A percentile compares a stretch with the other conserved stretches of the same genome.
Evolutionary conservation across 2,113 vertebrate genomes (phyloP).

Genomic region (Cebidichthys violaceus): DNA sequence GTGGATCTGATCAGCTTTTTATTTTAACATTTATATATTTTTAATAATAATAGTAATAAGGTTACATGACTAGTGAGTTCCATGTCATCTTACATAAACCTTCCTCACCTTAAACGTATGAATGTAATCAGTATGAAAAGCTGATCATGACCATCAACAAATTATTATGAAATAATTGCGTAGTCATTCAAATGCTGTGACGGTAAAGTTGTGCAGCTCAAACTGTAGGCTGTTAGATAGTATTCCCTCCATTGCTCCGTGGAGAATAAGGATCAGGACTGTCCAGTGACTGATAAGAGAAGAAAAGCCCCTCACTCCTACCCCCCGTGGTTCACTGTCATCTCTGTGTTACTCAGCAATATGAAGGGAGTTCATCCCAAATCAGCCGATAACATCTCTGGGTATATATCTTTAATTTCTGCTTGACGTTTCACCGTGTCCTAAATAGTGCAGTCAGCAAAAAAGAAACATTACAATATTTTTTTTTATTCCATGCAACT

Average conservation of each 20-base stretch:
- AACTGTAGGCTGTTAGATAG: slow-evolving; percentile 46
- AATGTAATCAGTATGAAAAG: background rate
- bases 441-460: slow-evolving; percentile 6
- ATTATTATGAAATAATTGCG: background rate
- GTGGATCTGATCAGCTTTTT: background rate
- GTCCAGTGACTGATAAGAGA: slow-evolving; percentile 74
- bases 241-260: slow-evolving; percentile 52
- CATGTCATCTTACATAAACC: background rate
- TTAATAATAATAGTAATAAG: too few relatives aligned
- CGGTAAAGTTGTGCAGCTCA: slow-evolving; percentile 33
- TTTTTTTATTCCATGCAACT: background rate
- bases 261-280: slow-evolving; percentile 78
- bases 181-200: slow-evolving; percentile 13
- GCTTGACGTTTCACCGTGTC: background rate
- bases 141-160: background rate
- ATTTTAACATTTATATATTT: background rate
- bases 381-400: slow-evolving; percentile 52
- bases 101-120: background rate
- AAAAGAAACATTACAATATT: background rate
- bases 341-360: slow-evolving; percentile 32
- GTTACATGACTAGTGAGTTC: background rate
- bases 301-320: slow-evolving; percentile 52
- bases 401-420: slow-evolving; percentile 18
- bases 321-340: slow-evolving; percentile 53
- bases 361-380: slow-evolving; percentile 48